phyloP scores from a whole-genome alignment of 2,797 vertebrate genomes.

The Fringilla coelebs region DNA sequence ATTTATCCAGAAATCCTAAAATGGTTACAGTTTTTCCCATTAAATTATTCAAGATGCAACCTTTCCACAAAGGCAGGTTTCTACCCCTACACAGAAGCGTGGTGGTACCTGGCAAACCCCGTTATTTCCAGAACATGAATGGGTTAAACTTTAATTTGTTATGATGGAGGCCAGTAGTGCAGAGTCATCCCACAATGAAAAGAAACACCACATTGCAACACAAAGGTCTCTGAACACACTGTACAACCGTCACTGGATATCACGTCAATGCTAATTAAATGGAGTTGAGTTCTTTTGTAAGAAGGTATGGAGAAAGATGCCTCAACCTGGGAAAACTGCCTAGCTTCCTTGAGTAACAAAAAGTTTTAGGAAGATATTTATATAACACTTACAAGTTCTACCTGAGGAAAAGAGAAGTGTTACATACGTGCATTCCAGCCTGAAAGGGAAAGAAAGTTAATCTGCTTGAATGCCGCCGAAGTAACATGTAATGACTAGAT shows the following conservation, averaged over 20 bases:
- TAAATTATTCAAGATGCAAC: neutral
- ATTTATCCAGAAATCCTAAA: neutral
- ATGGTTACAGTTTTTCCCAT: neutral
- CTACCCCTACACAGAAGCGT: neutral
- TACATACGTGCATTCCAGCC: rapidly evolving
- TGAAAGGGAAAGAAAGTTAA: neutral
- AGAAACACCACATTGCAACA: constrained; percentile 32
- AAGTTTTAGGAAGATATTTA: neutral
- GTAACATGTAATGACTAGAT: neutral
- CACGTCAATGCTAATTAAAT: constrained; percentile 45
- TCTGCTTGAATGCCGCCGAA: neutral
- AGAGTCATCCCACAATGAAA: neutral
- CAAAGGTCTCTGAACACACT: constrained; percentile 2
- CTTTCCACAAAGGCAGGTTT: neutral
- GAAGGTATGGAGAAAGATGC: constrained; percentile 13
- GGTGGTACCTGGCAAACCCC: neutral
- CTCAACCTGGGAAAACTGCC: constrained; percentile 4
- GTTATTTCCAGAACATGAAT: neutral
- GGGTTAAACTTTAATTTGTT: constrained; percentile 12
- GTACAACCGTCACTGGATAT: neutral
- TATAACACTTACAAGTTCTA: neutral
- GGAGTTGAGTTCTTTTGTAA: constrained; percentile 1
- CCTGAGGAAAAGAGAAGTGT: neutral
- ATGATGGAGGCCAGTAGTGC: neutral
- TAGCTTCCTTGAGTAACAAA: neutral